phyloP scores from a whole-genome alignment of 1,140 invertebrate species.

The Anastrepha ludens region DNA sequence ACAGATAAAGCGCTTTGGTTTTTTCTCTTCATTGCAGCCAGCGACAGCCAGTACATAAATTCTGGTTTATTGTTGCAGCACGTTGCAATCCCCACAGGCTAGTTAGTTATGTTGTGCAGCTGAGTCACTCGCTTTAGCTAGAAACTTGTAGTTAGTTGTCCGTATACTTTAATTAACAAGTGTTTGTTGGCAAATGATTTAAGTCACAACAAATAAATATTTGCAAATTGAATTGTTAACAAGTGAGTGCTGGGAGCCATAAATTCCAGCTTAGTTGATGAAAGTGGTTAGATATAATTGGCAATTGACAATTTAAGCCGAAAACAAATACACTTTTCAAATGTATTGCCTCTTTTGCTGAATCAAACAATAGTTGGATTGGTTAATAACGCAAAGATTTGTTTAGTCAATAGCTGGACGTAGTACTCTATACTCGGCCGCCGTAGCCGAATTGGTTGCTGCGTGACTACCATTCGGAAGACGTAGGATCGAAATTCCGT shows the following conservation, averaged over 20 bases:
- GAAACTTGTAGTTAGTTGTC: neutral
- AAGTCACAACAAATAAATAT: slow-evolving; percentile 32
- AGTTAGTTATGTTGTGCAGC: neutral
- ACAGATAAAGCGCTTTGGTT: neutral
- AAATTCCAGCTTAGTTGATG: neutral
- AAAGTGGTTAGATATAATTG: neutral
- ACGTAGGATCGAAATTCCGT: too few species aligned
- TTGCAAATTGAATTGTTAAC: slow-evolving; percentile 6
- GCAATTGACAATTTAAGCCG: neutral
- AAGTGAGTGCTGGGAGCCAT: neutral
- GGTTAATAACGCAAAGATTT: neutral
- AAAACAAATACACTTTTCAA: neutral
- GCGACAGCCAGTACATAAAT: neutral
- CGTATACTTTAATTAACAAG: neutral
- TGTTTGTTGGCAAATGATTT: neutral
- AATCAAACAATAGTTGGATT: neutral
- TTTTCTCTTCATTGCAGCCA: neutral
- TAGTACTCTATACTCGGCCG: too few species aligned
- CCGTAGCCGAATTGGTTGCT: too few species aligned
- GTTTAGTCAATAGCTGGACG: too few species aligned
- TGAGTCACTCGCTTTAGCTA: neutral
- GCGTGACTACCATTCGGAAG: too few species aligned
- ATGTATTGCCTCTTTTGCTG: neutral
- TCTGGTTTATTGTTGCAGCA: slow-evolving; percentile 38
- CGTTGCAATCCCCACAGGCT: neutral